Percentiles rank a stretch among this genome's conserved stretches.
phyloP scores from a whole-genome alignment of 2,113 vertebrate genomes.

The Leptobrachium leishanense region DNA sequence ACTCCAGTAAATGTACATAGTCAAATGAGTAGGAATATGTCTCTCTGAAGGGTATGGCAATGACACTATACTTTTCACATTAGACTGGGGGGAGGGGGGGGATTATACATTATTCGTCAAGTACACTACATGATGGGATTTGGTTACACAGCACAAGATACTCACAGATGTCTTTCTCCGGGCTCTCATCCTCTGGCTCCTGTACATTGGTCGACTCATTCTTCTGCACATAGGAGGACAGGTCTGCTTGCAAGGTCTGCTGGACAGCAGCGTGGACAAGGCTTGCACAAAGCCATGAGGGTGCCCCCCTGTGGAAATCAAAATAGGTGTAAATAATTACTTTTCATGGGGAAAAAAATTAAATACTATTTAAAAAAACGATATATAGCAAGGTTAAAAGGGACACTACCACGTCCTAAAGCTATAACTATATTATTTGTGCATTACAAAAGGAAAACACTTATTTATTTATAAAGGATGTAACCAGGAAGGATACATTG shows the following conservation, averaged over 20 bases:
- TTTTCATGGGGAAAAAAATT: too few relatives aligned
- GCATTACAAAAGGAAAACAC: too few relatives aligned
- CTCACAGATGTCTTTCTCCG: constrained; percentile 31
- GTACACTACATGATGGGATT: neutral
- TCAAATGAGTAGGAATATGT: too few relatives aligned
- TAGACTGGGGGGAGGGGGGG: neutral
- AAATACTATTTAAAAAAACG: too few relatives aligned
- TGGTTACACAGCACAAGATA: neutral
- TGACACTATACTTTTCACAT: neutral
- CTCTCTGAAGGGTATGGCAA: too few relatives aligned
- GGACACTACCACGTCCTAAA: too few relatives aligned
- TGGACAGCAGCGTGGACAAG: constrained; percentile 70
- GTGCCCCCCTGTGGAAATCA: constrained; percentile 63
- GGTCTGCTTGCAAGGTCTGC: constrained; percentile 70
- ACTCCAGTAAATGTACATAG: too few relatives aligned
- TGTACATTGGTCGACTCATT: constrained; percentile 51
- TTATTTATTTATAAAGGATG: too few relatives aligned
- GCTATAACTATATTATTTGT: too few relatives aligned
- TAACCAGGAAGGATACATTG: too few relatives aligned
- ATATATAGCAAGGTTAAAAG: too few relatives aligned
- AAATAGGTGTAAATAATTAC: neutral
- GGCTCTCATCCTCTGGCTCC: constrained; percentile 52
- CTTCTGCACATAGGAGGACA: constrained; percentile 67
- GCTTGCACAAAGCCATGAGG: constrained; percentile 63
- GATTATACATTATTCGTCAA: neutral